phyloP scores from a whole-genome alignment of 92 coral and sea anemone species.

The Ricordea florida region DNA sequence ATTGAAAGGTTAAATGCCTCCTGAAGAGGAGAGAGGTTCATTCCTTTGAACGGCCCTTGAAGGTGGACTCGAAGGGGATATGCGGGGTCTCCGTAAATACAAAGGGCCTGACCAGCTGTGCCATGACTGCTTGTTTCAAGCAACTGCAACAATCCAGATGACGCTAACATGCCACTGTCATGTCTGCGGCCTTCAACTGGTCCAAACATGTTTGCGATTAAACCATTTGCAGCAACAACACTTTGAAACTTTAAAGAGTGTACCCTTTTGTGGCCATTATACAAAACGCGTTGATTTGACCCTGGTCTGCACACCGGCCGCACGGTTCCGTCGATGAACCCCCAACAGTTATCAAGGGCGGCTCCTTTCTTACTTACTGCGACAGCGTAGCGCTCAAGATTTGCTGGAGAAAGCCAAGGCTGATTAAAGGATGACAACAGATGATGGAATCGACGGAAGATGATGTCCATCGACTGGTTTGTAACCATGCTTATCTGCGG shows the following conservation, averaged over 20 bases:
- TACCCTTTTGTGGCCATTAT: constrained; percentile 41
- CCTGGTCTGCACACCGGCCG: constrained; percentile 48
- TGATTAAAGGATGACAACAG: constrained; percentile 26
- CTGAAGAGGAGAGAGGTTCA: constrained; percentile 13
- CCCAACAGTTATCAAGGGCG: constrained; percentile 41
- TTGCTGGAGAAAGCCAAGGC: constrained; percentile 50
- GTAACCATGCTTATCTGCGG: constrained; percentile 37
- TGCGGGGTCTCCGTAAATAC: constrained; percentile 54
- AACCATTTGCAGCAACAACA: constrained; percentile 40
- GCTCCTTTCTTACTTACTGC: constrained; percentile 28
- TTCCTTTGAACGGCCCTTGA: constrained; percentile 42
- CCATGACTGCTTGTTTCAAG: no score
- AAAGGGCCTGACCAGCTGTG: constrained; percentile 31
- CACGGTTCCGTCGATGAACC: constrained; percentile 59
- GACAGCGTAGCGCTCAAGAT: constrained; percentile 6
- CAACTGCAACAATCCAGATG: no score
- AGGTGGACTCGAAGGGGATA: constrained; percentile 45
- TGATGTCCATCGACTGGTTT: constrained; percentile 27
- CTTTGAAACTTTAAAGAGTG: constrained; percentile 18
- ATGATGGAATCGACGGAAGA: constrained; percentile 23
- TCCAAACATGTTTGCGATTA: constrained; percentile 5
- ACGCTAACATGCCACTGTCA: constrained; percentile 27
- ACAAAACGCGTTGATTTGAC: constrained; percentile 34
- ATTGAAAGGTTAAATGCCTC: constrained; percentile 42
- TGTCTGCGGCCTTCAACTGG: constrained; percentile 36